phyloP scores from a whole-genome alignment of 2,113 vertebrate species.

The Crotalus tigris region DNA sequence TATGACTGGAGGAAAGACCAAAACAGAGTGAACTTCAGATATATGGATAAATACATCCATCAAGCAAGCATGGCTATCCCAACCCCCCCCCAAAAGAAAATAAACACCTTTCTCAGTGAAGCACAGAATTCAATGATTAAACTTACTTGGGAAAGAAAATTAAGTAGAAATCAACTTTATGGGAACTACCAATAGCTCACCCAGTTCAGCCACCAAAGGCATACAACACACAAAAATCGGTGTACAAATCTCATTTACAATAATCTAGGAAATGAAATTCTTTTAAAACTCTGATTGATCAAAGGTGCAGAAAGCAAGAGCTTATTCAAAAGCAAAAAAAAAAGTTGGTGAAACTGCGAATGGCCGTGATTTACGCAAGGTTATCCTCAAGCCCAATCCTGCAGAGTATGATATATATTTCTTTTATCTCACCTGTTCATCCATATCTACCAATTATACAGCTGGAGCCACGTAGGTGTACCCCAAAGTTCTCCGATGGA shows the following conservation, averaged over 20 bases:
- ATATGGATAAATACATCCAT: not conserved
- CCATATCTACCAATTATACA: not conserved
- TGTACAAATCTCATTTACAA: not conserved
- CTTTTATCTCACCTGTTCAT: not conserved
- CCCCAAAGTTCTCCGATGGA: not conserved
- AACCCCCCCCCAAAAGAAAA: not conserved
- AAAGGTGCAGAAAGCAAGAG: constrained; percentile 39
- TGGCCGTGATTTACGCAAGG: not conserved
- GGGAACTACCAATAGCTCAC: not conserved
- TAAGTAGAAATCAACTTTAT: not conserved
- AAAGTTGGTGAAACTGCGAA: fast-evolving
- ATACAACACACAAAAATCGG: not conserved
- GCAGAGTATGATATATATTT: not conserved
- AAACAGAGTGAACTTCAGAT: fast-evolving
- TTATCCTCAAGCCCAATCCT: not conserved
- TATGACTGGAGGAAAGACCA: not conserved
- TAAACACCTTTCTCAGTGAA: not conserved
- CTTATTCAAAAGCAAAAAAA: constrained; percentile 27
- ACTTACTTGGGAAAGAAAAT: not conserved
- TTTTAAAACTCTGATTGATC: not conserved
- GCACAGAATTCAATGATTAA: not conserved
- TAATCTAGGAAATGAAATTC: not conserved
- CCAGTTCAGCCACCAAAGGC: not conserved
- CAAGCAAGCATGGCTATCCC: not conserved
- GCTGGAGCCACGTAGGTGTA: not conserved